Conservation (phyloP, 2,113 vertebrate species). For the Corythornis madagascariensis region DNA sequence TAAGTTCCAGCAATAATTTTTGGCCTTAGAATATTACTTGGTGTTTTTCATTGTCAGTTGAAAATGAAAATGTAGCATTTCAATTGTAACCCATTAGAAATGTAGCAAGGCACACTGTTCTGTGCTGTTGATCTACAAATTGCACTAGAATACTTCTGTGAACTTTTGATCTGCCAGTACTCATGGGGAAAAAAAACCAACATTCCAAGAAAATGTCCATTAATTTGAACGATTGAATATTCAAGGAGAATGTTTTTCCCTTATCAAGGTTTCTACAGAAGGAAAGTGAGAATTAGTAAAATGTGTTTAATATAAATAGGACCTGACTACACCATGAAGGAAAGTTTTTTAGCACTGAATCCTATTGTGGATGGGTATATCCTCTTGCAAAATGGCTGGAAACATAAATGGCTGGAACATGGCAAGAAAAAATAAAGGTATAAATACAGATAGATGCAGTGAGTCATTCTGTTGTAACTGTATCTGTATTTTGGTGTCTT, state of each 20-base stretch:
- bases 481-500: neutral
- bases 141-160: conserved; percentile 73
- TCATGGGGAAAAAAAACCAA: neutral
- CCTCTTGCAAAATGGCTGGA: conserved; percentile 5
- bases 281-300: conserved; percentile 65
- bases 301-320: conserved; percentile 64
- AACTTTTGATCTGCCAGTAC: conserved; percentile 71
- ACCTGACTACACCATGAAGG: conserved; percentile 5
- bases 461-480: neutral
- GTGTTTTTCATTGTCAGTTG: conserved; percentile 74
- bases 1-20: conserved; percentile 74
- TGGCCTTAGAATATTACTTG: conserved; percentile 71
- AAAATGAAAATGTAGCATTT: conserved; percentile 79
- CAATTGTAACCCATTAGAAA: conserved; percentile 70
- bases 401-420: neutral
- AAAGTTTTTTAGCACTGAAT: neutral
- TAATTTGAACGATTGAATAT: conserved; percentile 70
- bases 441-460: neutral
- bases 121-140: conserved; percentile 75
- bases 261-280: conserved; percentile 72
- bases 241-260: conserved; percentile 66
- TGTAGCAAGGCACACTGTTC: conserved; percentile 47
- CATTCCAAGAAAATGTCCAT: conserved; percentile 69
- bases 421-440: neutral
- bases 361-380: conserved; percentile 40